Evolutionary conservation across 2,888 invertebrate species (phyloP).

Genomic region (Brachyptera putata): DNA sequence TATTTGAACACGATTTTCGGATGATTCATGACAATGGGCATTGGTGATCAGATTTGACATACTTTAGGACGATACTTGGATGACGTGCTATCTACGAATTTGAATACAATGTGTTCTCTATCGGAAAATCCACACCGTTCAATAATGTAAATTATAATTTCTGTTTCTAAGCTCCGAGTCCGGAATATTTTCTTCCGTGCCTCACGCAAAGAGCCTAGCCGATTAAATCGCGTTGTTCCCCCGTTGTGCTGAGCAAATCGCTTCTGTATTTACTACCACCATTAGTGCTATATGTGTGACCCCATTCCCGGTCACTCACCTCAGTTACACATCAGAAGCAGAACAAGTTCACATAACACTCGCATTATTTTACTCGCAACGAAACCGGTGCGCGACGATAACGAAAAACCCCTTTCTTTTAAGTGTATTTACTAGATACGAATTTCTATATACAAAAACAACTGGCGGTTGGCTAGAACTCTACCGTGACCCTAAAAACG

Average conservation of each 20-base stretch:
- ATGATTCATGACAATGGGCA: neutral
- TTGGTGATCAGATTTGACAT: neutral
- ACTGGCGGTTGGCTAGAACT: too few species aligned
- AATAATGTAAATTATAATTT: neutral
- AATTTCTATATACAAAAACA: too few species aligned
- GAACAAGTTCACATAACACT: conserved; percentile 19
- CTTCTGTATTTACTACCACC: neutral
- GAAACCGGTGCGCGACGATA: neutral
- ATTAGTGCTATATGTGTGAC: conserved; percentile 17
- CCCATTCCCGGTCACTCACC: conserved; percentile 24
- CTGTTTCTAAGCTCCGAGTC: conserved; percentile 3
- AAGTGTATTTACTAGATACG: too few species aligned
- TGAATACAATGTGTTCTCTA: neutral
- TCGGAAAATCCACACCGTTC: neutral
- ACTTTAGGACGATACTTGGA: neutral
- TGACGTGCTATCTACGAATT: neutral
- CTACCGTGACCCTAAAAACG: neutral
- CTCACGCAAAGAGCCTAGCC: neutral
- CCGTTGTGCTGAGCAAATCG: neutral
- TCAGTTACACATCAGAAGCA: neutral
- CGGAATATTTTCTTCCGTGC: conserved; percentile 1
- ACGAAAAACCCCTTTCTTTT: conserved; percentile 24
- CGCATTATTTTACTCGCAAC: neutral
- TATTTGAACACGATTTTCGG: neutral
- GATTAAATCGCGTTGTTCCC: neutral